Evolutionary conservation across 2,888 invertebrate species (phyloP), one percentile per base, ranked within the genome.

Genomic region (Enchytraeus crypticus): DNA sequence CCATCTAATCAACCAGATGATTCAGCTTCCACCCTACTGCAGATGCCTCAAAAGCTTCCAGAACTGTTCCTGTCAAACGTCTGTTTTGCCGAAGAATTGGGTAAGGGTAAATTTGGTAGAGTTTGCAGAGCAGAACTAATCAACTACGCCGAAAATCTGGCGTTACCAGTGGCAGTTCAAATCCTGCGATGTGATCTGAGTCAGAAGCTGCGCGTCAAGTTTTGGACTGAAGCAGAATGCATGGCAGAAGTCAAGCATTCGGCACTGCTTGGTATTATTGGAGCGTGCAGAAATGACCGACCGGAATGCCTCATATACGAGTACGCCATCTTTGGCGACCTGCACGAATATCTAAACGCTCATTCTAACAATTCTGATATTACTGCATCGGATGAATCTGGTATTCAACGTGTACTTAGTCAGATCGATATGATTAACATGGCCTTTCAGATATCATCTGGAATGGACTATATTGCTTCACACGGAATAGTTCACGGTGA

Each of bases 401-500:
- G 32, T 32, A 51, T 21, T 23, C 53, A 21, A 33, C 77, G 81
- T 2, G 70, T 73, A 21, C 69, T 77, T 45, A 77, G 77, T 57
- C 76, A 77, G 60, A 71, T 71, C 1, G 90, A 96, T 73, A 88
- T 96, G 80, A 82, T 96, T 62, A 88, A 89, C 75, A 91, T 96
- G 69, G 88, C 93, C 29, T 84, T 88, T 64, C 74, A 73, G 64
- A 69, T 77, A 27, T 73, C 77, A 4, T 70, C 76, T 1, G 78
- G 77, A 74, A 81, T 82, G 81, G 84, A 84, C 65, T 84, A 84
- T 68, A 76, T 85, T 29, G 75, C 83, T 21, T 75, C 79, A 54
- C 92, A 93, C 80, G 92, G 93, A 79, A 96, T 92, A 81, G 92
- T 97, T 0, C 98, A 98, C 79, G 85, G 95, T 71, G 97, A 97